Evolutionary conservation across 2,797 vertebrate species (phyloP).

Genomic region (Rachycentron canadum): DNA sequence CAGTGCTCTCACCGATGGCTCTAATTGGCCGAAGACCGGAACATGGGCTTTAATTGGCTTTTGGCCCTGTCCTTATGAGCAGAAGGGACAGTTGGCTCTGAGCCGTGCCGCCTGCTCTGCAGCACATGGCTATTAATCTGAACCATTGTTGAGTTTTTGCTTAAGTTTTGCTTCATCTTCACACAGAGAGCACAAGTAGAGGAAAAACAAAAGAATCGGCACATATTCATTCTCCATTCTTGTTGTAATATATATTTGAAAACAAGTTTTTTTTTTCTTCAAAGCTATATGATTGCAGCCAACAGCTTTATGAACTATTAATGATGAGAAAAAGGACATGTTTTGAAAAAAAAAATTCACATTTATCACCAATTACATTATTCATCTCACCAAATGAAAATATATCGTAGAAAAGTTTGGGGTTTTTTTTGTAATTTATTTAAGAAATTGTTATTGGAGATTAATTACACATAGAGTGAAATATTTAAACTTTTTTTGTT

Average conservation of each 20-base stretch:
- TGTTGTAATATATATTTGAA: conserved; percentile 14
- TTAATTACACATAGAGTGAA: too few species aligned
- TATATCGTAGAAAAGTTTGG: too few species aligned
- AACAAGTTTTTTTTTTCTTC: conserved; percentile 6
- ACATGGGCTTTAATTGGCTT: conserved; percentile 75
- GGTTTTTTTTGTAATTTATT: too few species aligned
- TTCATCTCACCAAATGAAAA: too few species aligned
- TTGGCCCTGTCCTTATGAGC: conserved; percentile 67
- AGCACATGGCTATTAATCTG: conserved; percentile 76
- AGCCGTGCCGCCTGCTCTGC: conserved; percentile 72
- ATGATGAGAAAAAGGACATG: conserved; percentile 4
- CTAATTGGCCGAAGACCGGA: conserved; percentile 75
- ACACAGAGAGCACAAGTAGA: conserved; percentile 29
- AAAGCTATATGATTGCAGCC: conserved; percentile 1
- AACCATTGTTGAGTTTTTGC: conserved; percentile 54
- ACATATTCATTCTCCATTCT: conserved; percentile 5
- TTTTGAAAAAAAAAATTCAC: neutral
- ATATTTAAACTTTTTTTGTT: too few species aligned
- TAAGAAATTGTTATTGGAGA: too few species aligned
- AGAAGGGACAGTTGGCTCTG: conserved; percentile 76
- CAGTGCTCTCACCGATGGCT: conserved; percentile 60
- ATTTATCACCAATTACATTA: too few species aligned
- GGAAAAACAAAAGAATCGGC: neutral
- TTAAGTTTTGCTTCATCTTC: conserved; percentile 49
- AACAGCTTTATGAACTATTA: conserved; percentile 7